A percentile compares a stretch with the other conserved stretches of the same genome.
Conservation (phyloP, 1,140 invertebrate genomes). For the Carposina sasakii region DNA sequence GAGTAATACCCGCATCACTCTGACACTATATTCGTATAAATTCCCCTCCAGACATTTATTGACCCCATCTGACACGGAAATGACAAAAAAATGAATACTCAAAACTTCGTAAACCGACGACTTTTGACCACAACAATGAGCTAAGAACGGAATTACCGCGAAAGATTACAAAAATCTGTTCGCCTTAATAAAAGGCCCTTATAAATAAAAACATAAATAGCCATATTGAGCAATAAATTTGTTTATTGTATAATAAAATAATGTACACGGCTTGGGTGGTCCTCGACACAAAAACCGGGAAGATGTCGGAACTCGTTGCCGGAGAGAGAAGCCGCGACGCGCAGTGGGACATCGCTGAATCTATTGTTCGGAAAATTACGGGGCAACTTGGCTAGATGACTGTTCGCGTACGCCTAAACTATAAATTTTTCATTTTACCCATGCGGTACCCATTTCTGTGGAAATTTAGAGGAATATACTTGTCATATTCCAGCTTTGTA, state of each 20-base stretch:
- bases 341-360: neutral
- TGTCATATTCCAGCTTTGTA: too few species aligned
- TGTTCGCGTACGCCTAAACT: too few species aligned
- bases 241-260: constrained; percentile 72
- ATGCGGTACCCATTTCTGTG: too few species aligned
- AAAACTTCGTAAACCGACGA: constrained; percentile 16
- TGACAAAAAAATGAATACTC: too few species aligned
- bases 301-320: constrained; percentile 44
- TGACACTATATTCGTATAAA: too few species aligned
- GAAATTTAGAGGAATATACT: too few species aligned
- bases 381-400: too few species aligned
- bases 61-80: too few species aligned
- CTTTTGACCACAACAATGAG: constrained; percentile 10
- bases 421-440: too few species aligned
- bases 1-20: too few species aligned
- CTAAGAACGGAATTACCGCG: constrained; percentile 31
- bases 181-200: constrained; percentile 50
- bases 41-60: too few species aligned
- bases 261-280: constrained; percentile 66
- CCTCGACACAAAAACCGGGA: constrained; percentile 52
- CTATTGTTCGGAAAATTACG: too few species aligned
- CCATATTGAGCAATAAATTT: constrained; percentile 69
- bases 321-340: constrained; percentile 36
- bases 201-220: constrained; percentile 70
- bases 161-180: constrained; percentile 46